Base-by-base conservation (phyloP, 2,797 vertebrate genomes). In the Moxostoma hubbsi region DNA sequence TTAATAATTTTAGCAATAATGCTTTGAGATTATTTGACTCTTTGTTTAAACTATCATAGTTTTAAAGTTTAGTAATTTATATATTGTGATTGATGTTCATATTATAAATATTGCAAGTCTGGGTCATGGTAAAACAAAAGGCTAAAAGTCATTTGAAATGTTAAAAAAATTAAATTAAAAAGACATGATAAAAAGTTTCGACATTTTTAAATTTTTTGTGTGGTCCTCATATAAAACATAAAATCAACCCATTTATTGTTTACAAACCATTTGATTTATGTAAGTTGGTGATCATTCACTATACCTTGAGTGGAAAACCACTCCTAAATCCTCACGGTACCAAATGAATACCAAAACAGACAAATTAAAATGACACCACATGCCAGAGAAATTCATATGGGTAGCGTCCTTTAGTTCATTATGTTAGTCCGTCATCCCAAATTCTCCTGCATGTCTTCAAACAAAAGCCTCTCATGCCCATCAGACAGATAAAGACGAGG, bases 381-480 rank as follows among this genome's bases (percentile, higher is more conserved):
- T 57, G 67, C 71, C 77, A 81, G 82, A 87, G 82, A 55, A 81
- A 90, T 65, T 82, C 11, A 15, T 87, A 87, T 51, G 62, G 66
- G 58, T 75, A 36, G 36, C 80, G 8, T 73, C 84, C 84, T 87
- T 85, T 85, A 87, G 87, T 85, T 89, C 90, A 91, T 90, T 88
- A 86, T 73, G 75, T 55, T 12, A 54, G 69, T 75, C 66, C 46
- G 63, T 84, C 75, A 50, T 16, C 36, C 66, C 65, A 80, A 87
- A 92, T 93, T 93, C 91, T 92, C 89, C 62, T 36, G 36, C 36
- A 36, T 36, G 36, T 36, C 36, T 36, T 36, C 36, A 86, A 89
- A 93, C 91, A 93, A 93, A 91, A 86, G 88, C 84, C 82, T 82
- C 69, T 83, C 63, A 80, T 85, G 81, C 79, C 79, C 80, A 89